Evolutionary conservation across 2,797 vertebrate species (phyloP).

Genomic region (Tiaroga cobitis): DNA sequence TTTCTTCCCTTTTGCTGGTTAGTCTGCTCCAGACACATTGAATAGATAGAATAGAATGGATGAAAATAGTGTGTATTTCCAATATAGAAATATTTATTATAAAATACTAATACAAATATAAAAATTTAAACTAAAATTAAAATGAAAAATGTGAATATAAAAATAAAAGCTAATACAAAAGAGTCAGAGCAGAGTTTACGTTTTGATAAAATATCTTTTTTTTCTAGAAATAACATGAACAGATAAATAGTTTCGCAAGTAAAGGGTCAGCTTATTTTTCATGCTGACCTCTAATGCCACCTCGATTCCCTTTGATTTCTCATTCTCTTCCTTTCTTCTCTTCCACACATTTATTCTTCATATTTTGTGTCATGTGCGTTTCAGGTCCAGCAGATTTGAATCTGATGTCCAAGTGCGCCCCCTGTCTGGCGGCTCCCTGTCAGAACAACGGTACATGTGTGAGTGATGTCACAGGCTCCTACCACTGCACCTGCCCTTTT

Average conservation of each 20-base stretch:
- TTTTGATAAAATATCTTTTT: background rate
- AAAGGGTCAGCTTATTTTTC: background rate
- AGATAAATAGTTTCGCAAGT: background rate
- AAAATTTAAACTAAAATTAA: background rate
- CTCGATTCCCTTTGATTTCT: constrained; percentile 5
- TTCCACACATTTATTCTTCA: constrained; percentile 7
- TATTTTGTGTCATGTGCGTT: constrained; percentile 38
- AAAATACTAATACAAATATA: background rate
- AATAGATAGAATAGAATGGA: background rate
- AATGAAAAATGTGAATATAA: background rate
- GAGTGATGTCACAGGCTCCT: constrained; percentile 82
- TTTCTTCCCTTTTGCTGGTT: background rate
- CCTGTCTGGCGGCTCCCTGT: constrained; percentile 90
- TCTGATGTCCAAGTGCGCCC: constrained; percentile 90
- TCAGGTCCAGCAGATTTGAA: constrained; percentile 87
- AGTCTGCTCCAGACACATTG: background rate
- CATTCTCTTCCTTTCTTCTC: background rate
- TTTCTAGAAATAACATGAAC: background rate
- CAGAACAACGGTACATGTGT: constrained; percentile 94
- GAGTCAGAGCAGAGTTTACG: background rate
- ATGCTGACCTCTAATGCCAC: background rate
- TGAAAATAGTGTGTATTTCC: no score
- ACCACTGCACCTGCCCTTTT: constrained; percentile 90
- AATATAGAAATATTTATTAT: background rate
- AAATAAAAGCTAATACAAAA: no score